Conservation (phyloP, 2,113 vertebrate genomes). For the Chascanopsetta lugubris region DNA sequence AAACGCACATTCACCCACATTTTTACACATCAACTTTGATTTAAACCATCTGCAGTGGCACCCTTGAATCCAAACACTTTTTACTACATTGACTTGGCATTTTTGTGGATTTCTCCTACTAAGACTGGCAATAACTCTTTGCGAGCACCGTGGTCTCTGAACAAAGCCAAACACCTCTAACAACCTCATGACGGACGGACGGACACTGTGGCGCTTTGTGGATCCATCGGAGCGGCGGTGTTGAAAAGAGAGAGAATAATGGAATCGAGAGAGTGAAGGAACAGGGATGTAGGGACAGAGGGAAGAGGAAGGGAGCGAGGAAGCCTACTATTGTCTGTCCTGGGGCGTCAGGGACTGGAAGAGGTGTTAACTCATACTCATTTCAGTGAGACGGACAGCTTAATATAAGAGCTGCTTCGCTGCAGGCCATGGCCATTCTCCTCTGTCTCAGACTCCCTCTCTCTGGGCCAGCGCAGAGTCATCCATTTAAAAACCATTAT, state of each 20-base stretch:
- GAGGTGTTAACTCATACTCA: constrained; percentile 85
- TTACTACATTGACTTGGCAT: constrained; percentile 27
- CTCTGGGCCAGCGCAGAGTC: constrained; percentile 75
- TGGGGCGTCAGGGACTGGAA: constrained; percentile 69
- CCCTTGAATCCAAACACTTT: constrained; percentile 30
- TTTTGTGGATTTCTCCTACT: constrained; percentile 53
- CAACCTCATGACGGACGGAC: constrained; percentile 27
- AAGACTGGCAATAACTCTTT: constrained; percentile 50
- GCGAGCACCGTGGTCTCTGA: constrained; percentile 33
- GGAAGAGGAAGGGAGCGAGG: constrained; percentile 67
- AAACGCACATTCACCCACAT: constrained; percentile 33
- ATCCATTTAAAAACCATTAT: constrained; percentile 90
- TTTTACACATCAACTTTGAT: constrained; percentile 31
- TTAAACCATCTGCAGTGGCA: constrained; percentile 25
- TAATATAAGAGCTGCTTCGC: constrained; percentile 84
- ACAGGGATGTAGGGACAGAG: constrained; percentile 42
- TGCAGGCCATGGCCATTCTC: constrained; percentile 81
- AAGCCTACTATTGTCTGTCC: constrained; percentile 76
- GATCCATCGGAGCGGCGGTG: constrained; percentile 29
- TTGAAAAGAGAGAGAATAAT: constrained; percentile 22
- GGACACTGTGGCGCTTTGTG: constrained; percentile 30
- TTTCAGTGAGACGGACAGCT: constrained; percentile 87
- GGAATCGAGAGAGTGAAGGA: constrained; percentile 35
- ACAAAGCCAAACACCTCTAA: constrained; percentile 35
- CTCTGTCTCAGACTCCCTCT: constrained; percentile 74